These are phyloP conservation scores for Cantharis nigra DNA, from an alignment of 2,888 invertebrate genomes.

Conservation along the genomic window DNA sequence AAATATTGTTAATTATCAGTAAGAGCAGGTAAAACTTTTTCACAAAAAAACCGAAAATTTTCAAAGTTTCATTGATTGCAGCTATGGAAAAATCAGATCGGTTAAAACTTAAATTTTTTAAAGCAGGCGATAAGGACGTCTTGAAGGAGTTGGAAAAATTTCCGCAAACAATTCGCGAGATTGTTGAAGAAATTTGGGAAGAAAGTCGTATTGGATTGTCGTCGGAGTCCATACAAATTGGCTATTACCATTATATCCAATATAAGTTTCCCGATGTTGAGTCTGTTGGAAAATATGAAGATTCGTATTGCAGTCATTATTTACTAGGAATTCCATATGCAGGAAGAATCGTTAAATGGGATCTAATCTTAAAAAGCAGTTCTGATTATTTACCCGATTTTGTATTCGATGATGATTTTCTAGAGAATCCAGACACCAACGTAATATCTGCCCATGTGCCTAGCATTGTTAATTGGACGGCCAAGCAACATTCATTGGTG, in stretches of 20 bases:
- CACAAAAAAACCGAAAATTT: background rate
- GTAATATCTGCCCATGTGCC: constrained; percentile 61
- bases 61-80: background rate
- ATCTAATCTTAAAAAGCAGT: constrained; percentile 67
- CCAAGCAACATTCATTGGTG: constrained; percentile 63
- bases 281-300: background rate
- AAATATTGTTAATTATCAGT: too few relatives aligned
- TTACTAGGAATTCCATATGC: constrained; percentile 71
- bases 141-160: background rate
- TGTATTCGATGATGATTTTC: constrained; percentile 69
- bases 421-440: constrained; percentile 62
- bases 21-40: background rate
- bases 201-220: background rate
- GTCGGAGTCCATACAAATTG: background rate
- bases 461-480: constrained; percentile 67
- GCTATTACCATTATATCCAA: background rate
- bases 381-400: constrained; percentile 70
- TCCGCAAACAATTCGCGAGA: background rate
- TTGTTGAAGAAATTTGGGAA: background rate
- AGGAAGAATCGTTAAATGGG: constrained; percentile 69
- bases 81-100: background rate
- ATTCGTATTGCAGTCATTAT: background rate
- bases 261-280: background rate
- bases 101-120: background rate
- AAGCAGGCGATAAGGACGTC: background rate